phyloP scores from a whole-genome alignment of 1,140 invertebrate genomes.

The Drosophila cardini region DNA sequence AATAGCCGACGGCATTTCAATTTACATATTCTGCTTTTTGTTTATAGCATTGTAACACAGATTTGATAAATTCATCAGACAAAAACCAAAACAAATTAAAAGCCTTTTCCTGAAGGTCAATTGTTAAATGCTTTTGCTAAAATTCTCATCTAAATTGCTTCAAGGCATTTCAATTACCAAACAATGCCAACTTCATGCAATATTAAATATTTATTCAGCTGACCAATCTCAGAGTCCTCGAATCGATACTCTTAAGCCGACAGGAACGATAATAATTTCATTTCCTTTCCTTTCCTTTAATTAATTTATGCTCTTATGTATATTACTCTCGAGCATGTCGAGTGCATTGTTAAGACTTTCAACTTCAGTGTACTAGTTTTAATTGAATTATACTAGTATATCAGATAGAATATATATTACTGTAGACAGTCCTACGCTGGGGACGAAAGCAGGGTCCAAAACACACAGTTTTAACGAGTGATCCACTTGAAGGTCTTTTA shows the following conservation, averaged over 20 bases:
- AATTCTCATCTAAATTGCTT: conserved; percentile 34
- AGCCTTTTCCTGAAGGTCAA: conserved; percentile 44
- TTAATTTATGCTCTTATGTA: neutral
- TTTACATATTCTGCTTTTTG: conserved; percentile 51
- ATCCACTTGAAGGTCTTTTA: too few species aligned
- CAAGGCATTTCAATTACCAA: conserved; percentile 33
- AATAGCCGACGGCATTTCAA: conserved; percentile 50
- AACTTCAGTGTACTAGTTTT: too few species aligned
- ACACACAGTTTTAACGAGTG: too few species aligned
- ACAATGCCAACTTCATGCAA: conserved; percentile 17
- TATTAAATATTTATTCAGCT: conserved; percentile 32
- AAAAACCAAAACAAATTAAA: conserved; percentile 30
- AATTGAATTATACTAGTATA: too few species aligned
- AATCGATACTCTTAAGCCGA: conserved; percentile 26
- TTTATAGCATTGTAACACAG: conserved; percentile 3
- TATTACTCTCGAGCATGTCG: too few species aligned
- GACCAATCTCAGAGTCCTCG: conserved; percentile 17
- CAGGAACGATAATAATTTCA: neutral
- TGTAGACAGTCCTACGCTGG: too few species aligned
- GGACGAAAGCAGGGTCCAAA: too few species aligned
- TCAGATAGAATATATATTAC: too few species aligned
- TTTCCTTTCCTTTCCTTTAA: too few species aligned
- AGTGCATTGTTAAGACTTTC: too few species aligned
- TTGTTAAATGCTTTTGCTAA: conserved; percentile 38
- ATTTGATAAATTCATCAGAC: conserved; percentile 16